Conservation (phyloP, 2,797 vertebrate genomes). For the Bothrops alternatus region DNA sequence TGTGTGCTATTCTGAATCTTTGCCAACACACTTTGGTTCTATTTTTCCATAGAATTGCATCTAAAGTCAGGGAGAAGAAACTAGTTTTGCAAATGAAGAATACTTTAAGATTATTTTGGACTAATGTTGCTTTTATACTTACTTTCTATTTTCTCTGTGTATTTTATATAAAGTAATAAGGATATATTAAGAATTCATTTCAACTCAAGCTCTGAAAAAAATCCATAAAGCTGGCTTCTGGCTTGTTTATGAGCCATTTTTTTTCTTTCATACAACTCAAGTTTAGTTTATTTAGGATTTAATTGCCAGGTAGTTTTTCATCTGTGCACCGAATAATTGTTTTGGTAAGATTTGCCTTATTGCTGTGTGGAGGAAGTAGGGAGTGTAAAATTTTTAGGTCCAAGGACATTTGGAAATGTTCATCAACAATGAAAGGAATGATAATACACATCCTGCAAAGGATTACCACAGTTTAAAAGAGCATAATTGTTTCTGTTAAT, state of each 20-base stretch:
- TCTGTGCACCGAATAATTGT: neutral
- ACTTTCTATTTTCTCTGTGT: neutral
- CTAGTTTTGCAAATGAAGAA: neutral
- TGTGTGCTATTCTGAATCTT: neutral
- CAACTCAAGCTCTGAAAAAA: neutral
- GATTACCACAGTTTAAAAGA: neutral
- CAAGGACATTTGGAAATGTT: neutral
- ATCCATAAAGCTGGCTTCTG: neutral
- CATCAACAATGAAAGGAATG: neutral
- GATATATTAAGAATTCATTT: neutral
- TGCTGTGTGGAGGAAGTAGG: neutral
- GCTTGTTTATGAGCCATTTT: neutral
- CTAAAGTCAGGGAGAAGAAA: neutral
- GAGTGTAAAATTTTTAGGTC: neutral
- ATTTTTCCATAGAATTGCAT: neutral
- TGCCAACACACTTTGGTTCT: neutral
- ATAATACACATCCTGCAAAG: neutral
- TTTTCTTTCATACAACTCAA: neutral
- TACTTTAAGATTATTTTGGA: neutral
- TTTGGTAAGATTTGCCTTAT: neutral
- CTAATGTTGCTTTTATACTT: neutral
- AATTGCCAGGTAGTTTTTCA: neutral
- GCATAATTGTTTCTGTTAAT: neutral
- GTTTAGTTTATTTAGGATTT: neutral
- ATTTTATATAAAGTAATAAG: neutral